These are phyloP conservation scores for Drosophila picticornis DNA, from an alignment of 2,888 invertebrate species.

Conservation along the genomic window DNA sequence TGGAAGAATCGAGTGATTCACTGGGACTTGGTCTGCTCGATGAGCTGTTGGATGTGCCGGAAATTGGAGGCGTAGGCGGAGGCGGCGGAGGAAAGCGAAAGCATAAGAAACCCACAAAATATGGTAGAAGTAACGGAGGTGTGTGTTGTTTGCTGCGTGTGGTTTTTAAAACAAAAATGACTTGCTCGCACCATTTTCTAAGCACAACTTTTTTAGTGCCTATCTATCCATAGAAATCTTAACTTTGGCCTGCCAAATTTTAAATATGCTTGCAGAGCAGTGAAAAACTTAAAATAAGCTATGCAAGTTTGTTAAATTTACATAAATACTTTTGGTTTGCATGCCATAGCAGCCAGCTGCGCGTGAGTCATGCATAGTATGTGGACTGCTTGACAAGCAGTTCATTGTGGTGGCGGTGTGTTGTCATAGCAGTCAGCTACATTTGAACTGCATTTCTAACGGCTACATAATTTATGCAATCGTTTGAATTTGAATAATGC, in stretches of 20 bases:
- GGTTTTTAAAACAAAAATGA: conserved; percentile 75
- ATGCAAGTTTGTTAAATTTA: conserved; percentile 4
- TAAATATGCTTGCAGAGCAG: conserved; percentile 24
- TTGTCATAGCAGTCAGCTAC: conserved; percentile 21
- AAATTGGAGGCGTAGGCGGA: conserved; percentile 14
- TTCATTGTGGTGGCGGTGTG: conserved; percentile 24
- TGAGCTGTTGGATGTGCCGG: conserved; percentile 65
- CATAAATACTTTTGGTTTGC: background rate
- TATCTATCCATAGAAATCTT: conserved; percentile 42
- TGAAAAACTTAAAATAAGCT: background rate
- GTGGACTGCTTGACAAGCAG: conserved; percentile 49
- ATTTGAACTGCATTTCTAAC: conserved; percentile 7
- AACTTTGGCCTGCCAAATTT: conserved; percentile 28
- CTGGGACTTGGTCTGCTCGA: conserved; percentile 78
- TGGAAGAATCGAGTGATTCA: conserved; percentile 64
- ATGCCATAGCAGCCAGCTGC: conserved; percentile 34
- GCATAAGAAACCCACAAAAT: conserved; percentile 83
- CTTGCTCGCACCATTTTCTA: conserved; percentile 81
- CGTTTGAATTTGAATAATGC: background rate
- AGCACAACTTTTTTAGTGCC: conserved; percentile 69
- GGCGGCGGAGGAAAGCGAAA: conserved; percentile 73
- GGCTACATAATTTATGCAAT: conserved; percentile 25
- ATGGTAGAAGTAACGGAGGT: conserved; percentile 85
- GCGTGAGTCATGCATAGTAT: background rate
- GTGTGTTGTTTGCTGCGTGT: conserved; percentile 84